Percentiles rank a stretch among this genome's conserved stretches.
Evolutionary conservation across 2,797 vertebrate genomes (phyloP).

Genomic region (Mus minutoides): DNA sequence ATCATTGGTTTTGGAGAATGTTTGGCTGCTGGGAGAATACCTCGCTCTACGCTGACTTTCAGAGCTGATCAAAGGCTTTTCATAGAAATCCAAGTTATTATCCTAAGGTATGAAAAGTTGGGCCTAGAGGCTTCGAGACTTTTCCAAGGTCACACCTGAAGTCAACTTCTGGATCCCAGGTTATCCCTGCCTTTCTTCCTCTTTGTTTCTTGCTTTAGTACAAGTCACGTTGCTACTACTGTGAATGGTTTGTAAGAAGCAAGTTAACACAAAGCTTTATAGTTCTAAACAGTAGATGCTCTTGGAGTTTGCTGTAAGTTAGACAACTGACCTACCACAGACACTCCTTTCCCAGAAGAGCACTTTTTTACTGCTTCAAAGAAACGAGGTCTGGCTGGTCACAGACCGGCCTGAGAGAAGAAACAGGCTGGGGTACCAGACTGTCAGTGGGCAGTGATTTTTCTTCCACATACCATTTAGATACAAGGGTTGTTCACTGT

Average conservation of each 20-base stretch:
- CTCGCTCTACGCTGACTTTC: neutral
- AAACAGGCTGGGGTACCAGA: too few species aligned
- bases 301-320: neutral
- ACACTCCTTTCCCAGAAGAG: neutral
- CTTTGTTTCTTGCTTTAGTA: slow-evolving; percentile 14
- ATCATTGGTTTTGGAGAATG: neutral
- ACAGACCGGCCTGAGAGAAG: neutral
- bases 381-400: neutral
- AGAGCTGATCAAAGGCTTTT: slow-evolving; percentile 35
- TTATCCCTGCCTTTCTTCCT: neutral
- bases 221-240: neutral
- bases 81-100: slow-evolving; percentile 57
- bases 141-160: slow-evolving; percentile 65
- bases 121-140: slow-evolving; percentile 4
- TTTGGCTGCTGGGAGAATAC: slow-evolving; percentile 48
- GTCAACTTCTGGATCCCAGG: slow-evolving; percentile 18
- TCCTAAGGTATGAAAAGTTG: neutral
- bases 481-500: neutral
- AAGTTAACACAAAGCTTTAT: slow-evolving; percentile 7
- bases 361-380: neutral
- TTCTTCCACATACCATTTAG: neutral
- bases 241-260: neutral
- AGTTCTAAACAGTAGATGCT: neutral
- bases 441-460: neutral
- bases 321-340: neutral